Percentiles rank a stretch among this genome's conserved stretches.
phyloP scores from a whole-genome alignment of 2,113 vertebrate species.

The Puma concolor region DNA sequence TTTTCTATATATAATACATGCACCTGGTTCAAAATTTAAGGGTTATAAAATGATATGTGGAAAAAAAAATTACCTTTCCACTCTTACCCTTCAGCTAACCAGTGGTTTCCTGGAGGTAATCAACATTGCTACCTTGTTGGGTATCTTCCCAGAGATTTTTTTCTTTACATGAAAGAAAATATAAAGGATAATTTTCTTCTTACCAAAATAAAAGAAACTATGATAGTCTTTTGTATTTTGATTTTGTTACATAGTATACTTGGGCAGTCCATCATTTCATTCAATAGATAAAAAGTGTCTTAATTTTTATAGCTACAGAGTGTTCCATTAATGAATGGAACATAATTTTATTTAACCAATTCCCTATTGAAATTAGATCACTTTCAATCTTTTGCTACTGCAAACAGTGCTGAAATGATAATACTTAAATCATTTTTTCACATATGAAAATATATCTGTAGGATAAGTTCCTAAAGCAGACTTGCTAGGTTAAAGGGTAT shows the following conservation, averaged over 20 bases:
- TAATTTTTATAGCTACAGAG: background rate
- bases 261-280: background rate
- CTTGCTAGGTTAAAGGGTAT: background rate
- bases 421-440: background rate
- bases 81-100: background rate
- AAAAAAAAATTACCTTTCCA: background rate
- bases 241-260: background rate
- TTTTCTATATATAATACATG: background rate
- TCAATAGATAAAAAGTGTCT: background rate
- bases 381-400: slow-evolving; percentile 5
- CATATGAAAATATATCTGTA: background rate
- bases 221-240: background rate
- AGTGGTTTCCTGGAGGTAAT: background rate
- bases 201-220: background rate
- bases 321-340: background rate
- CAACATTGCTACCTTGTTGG: background rate
- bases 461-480: background rate
- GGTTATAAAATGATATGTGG: background rate
- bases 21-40: background rate
- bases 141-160: background rate
- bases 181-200: background rate
- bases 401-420: background rate
- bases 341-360: background rate
- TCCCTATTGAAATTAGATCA: background rate
- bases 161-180: background rate